phyloP scores from a whole-genome alignment of 2,113 vertebrate species.

The Forbesichthys agassizii region DNA sequence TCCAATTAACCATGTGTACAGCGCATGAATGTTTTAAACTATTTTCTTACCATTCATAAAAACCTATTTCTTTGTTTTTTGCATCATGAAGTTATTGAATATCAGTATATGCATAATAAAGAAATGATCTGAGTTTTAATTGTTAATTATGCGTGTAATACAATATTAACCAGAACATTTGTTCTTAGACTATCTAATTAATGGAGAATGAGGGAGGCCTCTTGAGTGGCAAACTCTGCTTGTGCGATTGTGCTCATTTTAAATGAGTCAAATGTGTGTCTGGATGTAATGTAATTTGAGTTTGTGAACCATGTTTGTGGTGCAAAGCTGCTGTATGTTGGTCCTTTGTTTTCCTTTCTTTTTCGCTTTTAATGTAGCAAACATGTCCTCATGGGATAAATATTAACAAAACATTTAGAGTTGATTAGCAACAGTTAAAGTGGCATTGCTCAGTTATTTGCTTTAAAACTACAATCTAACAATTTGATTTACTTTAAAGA shows the following conservation, averaged over 20 bases:
- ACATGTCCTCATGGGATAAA: too few relatives aligned
- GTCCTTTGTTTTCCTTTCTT: too few relatives aligned
- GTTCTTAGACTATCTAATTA: not conserved
- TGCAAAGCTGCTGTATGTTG: too few relatives aligned
- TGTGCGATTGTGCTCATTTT: conserved; percentile 5
- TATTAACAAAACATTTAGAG: too few relatives aligned
- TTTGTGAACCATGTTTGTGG: too few relatives aligned
- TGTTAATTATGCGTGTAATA: not conserved
- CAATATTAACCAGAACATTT: conserved; percentile 28
- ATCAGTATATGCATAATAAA: not conserved
- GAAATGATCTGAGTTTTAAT: not conserved
- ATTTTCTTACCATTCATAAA: not conserved
- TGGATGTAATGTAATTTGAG: conserved; percentile 33
- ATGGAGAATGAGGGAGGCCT: too few relatives aligned
- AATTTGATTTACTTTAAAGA: too few relatives aligned
- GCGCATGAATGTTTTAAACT: not conserved
- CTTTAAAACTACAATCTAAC: too few relatives aligned
- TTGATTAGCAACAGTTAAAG: too few relatives aligned
- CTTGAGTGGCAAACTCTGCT: not conserved
- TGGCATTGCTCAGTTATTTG: too few relatives aligned
- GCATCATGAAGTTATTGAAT: not conserved
- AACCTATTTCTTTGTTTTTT: not conserved
- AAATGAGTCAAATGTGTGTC: conserved; percentile 7
- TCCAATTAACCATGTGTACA: not conserved
- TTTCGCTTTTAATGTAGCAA: too few relatives aligned